Base-by-base conservation (phyloP, 2,888 invertebrate species). In the Argyra leucocephala region DNA sequence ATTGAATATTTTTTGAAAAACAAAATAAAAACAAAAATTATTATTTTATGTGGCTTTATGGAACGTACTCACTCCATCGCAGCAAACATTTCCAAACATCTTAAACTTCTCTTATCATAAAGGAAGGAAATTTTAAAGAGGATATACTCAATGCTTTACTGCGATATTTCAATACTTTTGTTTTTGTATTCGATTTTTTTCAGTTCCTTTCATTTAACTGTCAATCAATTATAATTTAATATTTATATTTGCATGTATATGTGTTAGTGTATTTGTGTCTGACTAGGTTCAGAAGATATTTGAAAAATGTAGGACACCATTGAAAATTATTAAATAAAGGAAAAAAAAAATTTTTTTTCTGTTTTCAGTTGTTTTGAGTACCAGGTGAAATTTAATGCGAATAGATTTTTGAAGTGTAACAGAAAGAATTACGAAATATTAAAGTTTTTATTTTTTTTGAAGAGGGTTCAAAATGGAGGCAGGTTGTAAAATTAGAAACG, bases 171-270 rank as follows among this genome's bases (percentile, higher is more conserved):
- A 31, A 31, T 10, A 31, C 10, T 31, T 31, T 31, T n/a, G n/a
- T n/a, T 31, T 4, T 31, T 7, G 7, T 31, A 2, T 31, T 31
- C 18, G 18, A 12, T 31, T 31, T 31, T 31, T 31, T 31, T 48
- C 15, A 18, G 1, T 48, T 48, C 1, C 48, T 48, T 12, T n/a
- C 18, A n/a, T 48, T 48, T 48, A 48, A 48, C 48, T 48, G 48
- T 48, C 48, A 48, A 48, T 48, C 48, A 48, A n/a, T 48, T 48
- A 48, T 48, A 48, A 48, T 48, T 48, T 18, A 48, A 48, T 18
- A 3, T 48, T n/a, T 48, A 48, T 48, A 31, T 31, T 5, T 31
- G 6, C 10, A 7, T 10, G 10, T 31, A 31, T 31, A 15, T 48
- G 48, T 48, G 18, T 10, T 7, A 31, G 31, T 10, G 48, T 9